phyloP scores from a whole-genome alignment of 2,797 vertebrate species.

The Iguana delicatissima region DNA sequence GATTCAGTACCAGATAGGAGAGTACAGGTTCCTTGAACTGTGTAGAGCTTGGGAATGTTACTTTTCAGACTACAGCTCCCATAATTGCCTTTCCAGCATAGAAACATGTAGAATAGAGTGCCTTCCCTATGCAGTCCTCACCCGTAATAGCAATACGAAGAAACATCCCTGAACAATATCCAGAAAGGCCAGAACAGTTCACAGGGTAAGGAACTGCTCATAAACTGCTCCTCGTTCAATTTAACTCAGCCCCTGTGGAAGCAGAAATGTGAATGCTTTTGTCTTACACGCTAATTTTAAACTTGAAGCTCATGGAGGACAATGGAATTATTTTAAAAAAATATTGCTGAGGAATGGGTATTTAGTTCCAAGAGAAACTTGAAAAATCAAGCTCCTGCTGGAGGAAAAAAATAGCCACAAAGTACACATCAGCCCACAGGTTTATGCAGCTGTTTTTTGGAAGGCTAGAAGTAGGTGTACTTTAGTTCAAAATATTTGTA shows the following conservation, averaged over 20 bases:
- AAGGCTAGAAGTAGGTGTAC: constrained; percentile 35
- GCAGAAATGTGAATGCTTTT: not conserved
- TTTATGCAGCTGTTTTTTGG: constrained; percentile 65
- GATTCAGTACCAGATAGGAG: not conserved
- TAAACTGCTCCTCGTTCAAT: not conserved
- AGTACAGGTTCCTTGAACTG: not conserved
- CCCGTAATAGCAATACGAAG: not conserved
- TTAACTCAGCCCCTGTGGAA: not conserved
- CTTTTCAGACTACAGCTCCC: too few relatives aligned
- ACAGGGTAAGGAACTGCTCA: not conserved
- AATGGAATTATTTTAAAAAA: constrained; percentile 44
- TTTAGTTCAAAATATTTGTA: constrained; percentile 60
- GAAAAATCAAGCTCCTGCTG: constrained; percentile 19
- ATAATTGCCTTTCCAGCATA: too few relatives aligned
- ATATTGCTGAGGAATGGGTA: constrained; percentile 47
- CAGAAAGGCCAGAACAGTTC: not conserved
- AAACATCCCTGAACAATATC: not conserved
- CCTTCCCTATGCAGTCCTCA: not conserved
- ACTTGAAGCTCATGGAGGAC: constrained; percentile 18
- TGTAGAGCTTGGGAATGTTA: not conserved
- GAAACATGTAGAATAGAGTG: not conserved
- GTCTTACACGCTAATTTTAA: constrained; percentile 1
- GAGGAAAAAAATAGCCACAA: constrained; percentile 1
- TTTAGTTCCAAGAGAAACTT: constrained; percentile 59
- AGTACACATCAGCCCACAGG: constrained; percentile 35